Percentiles rank a stretch among this genome's conserved stretches.
phyloP scores from a whole-genome alignment of 2,113 vertebrate species.

The Periophthalmodon schlosseri region DNA sequence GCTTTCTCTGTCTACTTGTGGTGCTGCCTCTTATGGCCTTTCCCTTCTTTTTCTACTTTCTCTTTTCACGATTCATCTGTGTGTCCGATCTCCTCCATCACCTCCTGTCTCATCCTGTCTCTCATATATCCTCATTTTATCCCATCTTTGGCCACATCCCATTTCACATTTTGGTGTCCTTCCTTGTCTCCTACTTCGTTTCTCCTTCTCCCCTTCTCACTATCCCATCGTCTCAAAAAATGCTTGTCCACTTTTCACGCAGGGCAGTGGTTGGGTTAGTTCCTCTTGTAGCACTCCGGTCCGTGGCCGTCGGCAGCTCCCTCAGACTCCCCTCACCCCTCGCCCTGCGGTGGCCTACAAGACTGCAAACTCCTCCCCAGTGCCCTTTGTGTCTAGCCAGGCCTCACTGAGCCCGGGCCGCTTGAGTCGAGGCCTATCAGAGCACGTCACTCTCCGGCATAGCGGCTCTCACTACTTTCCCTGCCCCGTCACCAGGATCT shows the following conservation, averaged over 20 bases:
- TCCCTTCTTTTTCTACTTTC: slow-evolving; percentile 72
- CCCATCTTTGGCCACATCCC: slow-evolving; percentile 19
- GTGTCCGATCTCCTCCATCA: slow-evolving; percentile 17
- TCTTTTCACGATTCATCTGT: slow-evolving; percentile 62
- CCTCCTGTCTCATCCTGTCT: slow-evolving; percentile 5
- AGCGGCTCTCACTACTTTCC: slow-evolving; percentile 74
- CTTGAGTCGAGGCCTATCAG: slow-evolving; percentile 88
- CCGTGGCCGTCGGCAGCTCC: slow-evolving; percentile 91
- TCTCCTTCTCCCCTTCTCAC: slow-evolving; percentile 34
- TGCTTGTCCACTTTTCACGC: slow-evolving; percentile 88
- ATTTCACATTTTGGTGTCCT: slow-evolving; percentile 24
- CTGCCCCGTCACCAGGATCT: slow-evolving; percentile 80
- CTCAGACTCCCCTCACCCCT: slow-evolving; percentile 90
- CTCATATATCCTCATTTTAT: slow-evolving; percentile 21
- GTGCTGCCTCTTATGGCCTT: slow-evolving; percentile 72
- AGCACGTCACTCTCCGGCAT: slow-evolving; percentile 86
- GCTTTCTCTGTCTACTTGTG: slow-evolving; percentile 40
- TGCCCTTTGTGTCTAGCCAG: slow-evolving; percentile 82
- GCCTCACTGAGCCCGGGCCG: slow-evolving; percentile 81
- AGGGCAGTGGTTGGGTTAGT: slow-evolving; percentile 93
- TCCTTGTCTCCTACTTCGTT: slow-evolving; percentile 16
- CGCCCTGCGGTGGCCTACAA: slow-evolving; percentile 93
- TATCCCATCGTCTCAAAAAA: slow-evolving; percentile 84
- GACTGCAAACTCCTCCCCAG: slow-evolving; percentile 92
- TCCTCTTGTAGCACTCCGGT: slow-evolving; percentile 90